Evolutionary conservation across 2,113 vertebrate species (phyloP).

Genomic region (Hippocampus guttulatus): DNA sequence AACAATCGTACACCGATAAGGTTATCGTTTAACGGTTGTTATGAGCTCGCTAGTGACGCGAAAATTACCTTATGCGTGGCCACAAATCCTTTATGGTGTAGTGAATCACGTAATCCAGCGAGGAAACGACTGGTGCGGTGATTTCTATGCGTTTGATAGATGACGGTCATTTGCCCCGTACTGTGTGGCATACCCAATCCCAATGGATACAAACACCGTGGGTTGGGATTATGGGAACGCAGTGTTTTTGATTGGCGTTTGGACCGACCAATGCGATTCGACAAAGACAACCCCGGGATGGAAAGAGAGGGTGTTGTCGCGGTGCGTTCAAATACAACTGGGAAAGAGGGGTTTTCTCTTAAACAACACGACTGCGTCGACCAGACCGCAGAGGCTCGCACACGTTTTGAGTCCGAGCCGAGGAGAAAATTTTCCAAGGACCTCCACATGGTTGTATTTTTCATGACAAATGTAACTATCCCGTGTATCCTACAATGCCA

Average conservation of each 20-base stretch:
- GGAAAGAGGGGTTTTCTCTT: neutral
- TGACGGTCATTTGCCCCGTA: neutral
- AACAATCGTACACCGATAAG: neutral
- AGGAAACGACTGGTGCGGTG: neutral
- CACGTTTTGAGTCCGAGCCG: too few relatives aligned
- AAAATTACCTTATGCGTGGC: conserved; percentile 39
- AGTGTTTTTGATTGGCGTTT: conserved; percentile 31
- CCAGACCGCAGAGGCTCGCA: too few relatives aligned
- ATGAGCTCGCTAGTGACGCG: neutral
- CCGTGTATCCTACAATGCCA: too few relatives aligned
- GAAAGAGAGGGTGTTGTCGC: conserved; percentile 25
- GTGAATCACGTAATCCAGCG: neutral
- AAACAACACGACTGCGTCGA: neutral
- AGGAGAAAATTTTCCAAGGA: too few relatives aligned
- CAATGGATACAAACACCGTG: neutral
- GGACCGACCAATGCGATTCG: conserved; percentile 38
- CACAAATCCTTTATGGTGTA: neutral
- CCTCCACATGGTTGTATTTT: too few relatives aligned
- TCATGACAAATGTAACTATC: too few relatives aligned
- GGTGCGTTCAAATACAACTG: neutral
- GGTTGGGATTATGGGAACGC: conserved; percentile 57
- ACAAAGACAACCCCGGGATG: fast-evolving
- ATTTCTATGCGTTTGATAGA: neutral
- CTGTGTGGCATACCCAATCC: conserved; percentile 15
- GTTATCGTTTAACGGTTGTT: neutral